Conservation (phyloP, 2,113 vertebrate genomes). For the Lasiurus borealis region DNA sequence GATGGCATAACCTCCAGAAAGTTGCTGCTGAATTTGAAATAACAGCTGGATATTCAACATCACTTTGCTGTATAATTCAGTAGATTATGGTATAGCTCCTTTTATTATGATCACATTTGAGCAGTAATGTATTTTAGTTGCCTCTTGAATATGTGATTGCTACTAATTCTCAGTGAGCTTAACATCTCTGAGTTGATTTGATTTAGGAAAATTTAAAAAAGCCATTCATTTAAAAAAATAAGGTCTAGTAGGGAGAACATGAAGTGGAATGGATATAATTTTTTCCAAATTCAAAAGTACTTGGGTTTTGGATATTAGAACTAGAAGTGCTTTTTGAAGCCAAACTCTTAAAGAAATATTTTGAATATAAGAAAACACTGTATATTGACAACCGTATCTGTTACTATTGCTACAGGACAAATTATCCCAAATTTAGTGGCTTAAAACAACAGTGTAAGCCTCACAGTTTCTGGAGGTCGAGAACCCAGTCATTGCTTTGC, state of each 20-base stretch:
- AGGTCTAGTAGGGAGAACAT: constrained; percentile 4
- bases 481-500: background rate
- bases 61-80: constrained; percentile 12
- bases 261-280: background rate
- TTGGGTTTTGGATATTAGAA: constrained; percentile 33
- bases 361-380: background rate
- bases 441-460: constrained; percentile 1
- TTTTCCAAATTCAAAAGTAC: constrained; percentile 33
- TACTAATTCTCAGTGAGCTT: background rate
- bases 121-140: background rate
- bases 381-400: background rate
- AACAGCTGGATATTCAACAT: background rate
- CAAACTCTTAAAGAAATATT: constrained; percentile 35
- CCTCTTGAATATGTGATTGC: constrained; percentile 40
- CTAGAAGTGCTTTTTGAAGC: constrained; percentile 35
- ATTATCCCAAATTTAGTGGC: background rate
- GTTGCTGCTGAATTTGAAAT: constrained; percentile 51
- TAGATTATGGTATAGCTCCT: constrained; percentile 21
- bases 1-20: background rate
- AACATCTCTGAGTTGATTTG: background rate
- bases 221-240: constrained; percentile 8
- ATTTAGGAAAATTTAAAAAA: constrained; percentile 24
- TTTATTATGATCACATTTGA: constrained; percentile 35
- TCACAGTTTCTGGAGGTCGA: background rate
- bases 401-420: background rate